A percentile compares a stretch with the other conserved stretches of the same genome.
Evolutionary conservation across 2,888 invertebrate genomes (phyloP).

Genomic region (Drosophila anomalata): DNA sequence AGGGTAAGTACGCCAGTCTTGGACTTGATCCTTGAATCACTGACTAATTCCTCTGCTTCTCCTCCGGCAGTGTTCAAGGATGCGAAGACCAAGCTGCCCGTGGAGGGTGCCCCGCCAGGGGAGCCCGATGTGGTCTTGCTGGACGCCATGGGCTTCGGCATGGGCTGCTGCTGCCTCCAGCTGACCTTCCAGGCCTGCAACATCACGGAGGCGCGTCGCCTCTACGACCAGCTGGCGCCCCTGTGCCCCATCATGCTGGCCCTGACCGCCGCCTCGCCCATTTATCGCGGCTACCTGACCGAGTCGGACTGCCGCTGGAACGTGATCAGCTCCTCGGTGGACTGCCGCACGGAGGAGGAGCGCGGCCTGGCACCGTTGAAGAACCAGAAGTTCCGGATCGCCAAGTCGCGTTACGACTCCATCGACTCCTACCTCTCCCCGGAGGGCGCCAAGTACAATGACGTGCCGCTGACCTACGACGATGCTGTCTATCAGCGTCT

Average conservation of each 20-base stretch:
- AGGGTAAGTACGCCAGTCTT: conserved; percentile 86
- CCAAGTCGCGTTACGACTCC: conserved; percentile 98
- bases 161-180: conserved; percentile 99
- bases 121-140: conserved; percentile 97
- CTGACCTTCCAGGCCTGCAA: conserved; percentile 97
- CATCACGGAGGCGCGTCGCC: conserved; percentile 95
- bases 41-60: background rate
- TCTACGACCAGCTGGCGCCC: conserved; percentile 98
- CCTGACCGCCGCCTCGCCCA: conserved; percentile 97
- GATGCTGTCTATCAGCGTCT: conserved; percentile 92
- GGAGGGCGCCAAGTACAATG: conserved; percentile 95
- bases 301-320: conserved; percentile 99
- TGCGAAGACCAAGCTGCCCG: conserved; percentile 92
- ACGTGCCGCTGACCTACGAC: conserved; percentile 95
- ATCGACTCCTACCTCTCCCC: conserved; percentile 98
- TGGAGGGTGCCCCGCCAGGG: conserved; percentile 91
- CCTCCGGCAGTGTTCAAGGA: conserved; percentile 92
- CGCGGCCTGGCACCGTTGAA: conserved; percentile 90
- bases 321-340: conserved; percentile 97
- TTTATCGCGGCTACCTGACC: conserved; percentile 96
- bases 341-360: conserved; percentile 97
- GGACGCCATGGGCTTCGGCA: conserved; percentile 99
- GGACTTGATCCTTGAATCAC: background rate
- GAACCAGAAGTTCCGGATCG: conserved; percentile 91
- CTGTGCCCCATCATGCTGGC: conserved; percentile 99